Conservation (phyloP, 2,113 vertebrate genomes). For the Heterocephalus glaber region DNA sequence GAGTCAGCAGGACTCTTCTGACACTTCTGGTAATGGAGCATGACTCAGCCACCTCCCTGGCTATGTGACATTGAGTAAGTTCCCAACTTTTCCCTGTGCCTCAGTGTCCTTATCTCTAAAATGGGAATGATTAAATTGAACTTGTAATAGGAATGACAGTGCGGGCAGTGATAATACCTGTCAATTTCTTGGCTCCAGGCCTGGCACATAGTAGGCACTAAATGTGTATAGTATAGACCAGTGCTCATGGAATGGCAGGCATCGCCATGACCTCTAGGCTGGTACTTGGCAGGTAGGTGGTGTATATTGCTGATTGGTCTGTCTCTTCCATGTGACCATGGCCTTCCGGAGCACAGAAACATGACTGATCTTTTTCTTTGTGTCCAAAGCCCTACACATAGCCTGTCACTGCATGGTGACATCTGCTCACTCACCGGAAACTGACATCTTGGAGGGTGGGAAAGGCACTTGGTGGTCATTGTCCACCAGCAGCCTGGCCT, state of each 20-base stretch:
- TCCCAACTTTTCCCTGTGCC: background rate
- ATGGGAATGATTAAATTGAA: too few species aligned
- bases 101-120: background rate
- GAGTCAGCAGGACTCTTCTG: background rate
- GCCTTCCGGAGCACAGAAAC: background rate
- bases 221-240: background rate
- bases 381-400: background rate
- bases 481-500: background rate
- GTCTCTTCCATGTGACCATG: background rate
- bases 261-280: background rate
- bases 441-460: background rate
- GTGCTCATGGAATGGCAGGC: too few species aligned
- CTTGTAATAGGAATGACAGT: too few species aligned
- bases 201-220: background rate
- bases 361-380: background rate
- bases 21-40: background rate
- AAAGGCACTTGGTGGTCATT: background rate
- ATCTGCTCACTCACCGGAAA: background rate
- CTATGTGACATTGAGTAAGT: background rate
- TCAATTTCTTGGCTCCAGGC: background rate
- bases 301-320: rapidly evolving
- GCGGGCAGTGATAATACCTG: background rate
- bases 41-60: background rate
- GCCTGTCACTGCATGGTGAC: background rate
- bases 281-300: background rate